A percentile compares a stretch with the other conserved stretches of the same genome.
These are phyloP conservation scores for Phycodurus eques DNA, from an alignment of 2,113 vertebrate genomes.

Conservation along the genomic window DNA sequence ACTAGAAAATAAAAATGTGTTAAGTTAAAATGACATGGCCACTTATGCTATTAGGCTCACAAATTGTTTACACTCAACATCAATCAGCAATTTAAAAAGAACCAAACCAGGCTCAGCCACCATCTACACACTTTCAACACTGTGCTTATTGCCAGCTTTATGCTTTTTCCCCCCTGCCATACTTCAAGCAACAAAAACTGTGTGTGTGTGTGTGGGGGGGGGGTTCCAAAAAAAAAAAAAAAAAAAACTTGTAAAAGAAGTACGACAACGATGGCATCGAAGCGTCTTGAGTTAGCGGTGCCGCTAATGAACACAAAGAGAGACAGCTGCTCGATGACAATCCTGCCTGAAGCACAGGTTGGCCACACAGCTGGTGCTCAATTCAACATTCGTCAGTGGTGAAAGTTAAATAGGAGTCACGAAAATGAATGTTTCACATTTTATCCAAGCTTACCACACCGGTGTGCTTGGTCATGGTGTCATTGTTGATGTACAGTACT, in stretches of 20 bases:
- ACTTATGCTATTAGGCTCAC: neutral
- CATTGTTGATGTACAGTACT: too few relatives aligned
- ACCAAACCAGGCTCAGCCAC: neutral
- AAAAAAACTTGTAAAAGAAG: neutral
- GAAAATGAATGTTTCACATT: neutral
- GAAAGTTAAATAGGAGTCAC: conserved; percentile 3
- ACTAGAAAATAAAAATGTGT: neutral
- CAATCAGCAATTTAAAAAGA: neutral
- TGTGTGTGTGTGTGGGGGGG: too few relatives aligned
- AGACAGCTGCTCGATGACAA: neutral
- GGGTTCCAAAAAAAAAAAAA: too few relatives aligned
- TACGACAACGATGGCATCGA: neutral
- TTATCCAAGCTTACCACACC: too few relatives aligned
- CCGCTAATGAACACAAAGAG: neutral
- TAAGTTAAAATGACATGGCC: neutral
- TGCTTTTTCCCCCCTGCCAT: neutral
- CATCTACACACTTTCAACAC: neutral
- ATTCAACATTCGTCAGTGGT: neutral
- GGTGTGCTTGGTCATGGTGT: too few relatives aligned
- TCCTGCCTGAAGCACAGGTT: neutral
- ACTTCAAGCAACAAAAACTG: neutral
- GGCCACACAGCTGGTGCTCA: neutral
- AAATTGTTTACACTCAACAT: neutral
- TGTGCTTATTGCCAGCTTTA: neutral
- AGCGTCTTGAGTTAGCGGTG: neutral